Evolutionary conservation across 2,797 vertebrate genomes (phyloP).

Genomic region (Siniperca obscura): DNA sequence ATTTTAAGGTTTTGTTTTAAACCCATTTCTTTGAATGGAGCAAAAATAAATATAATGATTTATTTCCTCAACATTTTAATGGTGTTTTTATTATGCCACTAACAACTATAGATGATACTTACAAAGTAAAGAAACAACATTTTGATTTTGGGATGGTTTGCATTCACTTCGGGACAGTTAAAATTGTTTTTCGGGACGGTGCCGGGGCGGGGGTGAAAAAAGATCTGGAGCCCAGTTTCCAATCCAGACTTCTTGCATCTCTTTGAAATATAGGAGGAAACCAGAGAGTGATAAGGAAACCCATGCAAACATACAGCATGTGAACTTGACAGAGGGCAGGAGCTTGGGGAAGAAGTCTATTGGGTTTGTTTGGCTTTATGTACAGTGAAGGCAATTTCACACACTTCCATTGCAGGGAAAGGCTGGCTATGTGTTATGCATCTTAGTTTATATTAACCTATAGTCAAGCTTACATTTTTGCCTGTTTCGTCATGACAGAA

Average conservation of each 20-base stretch:
- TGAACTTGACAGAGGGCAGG: slow-evolving; percentile 3
- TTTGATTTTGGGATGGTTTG: too few species aligned
- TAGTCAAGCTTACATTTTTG: slow-evolving; percentile 17
- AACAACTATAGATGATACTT: too few species aligned
- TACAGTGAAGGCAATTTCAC: slow-evolving; percentile 17
- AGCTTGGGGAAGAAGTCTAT: neutral
- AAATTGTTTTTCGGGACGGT: too few species aligned
- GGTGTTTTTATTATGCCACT: too few species aligned
- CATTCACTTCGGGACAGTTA: too few species aligned
- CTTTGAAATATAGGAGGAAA: slow-evolving; percentile 41
- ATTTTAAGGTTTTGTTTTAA: too few species aligned
- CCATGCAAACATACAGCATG: slow-evolving; percentile 28
- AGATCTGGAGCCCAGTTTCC: neutral
- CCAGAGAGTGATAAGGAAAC: slow-evolving; percentile 26
- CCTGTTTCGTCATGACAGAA: slow-evolving; percentile 29
- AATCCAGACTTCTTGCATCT: slow-evolving; percentile 11
- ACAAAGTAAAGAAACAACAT: too few species aligned
- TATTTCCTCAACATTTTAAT: too few species aligned
- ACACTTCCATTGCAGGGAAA: slow-evolving; percentile 16
- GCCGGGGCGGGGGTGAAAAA: too few species aligned
- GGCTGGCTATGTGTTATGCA: neutral
- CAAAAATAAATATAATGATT: too few species aligned
- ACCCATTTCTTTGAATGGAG: too few species aligned
- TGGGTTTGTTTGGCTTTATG: slow-evolving; percentile 28
- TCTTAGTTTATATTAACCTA: slow-evolving; percentile 30